phyloP scores from a whole-genome alignment of 2,113 vertebrate genomes.

The Pithys albifrons region DNA sequence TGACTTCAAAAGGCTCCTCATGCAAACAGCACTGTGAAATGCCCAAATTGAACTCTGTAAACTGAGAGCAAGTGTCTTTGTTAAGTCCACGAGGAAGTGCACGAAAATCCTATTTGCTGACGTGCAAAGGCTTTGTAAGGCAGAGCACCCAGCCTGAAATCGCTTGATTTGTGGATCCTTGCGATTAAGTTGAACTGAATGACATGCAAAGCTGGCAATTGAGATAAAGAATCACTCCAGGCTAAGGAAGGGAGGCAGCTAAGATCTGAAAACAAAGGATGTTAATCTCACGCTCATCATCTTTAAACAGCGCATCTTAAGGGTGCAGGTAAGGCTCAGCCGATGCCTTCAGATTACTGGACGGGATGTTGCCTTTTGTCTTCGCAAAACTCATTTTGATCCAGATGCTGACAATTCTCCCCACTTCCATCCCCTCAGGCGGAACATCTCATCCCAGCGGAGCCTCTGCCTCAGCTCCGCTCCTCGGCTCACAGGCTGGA shows the following conservation, averaged over 20 bases:
- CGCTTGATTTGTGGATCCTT: constrained; percentile 64
- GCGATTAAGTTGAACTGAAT: constrained; percentile 65
- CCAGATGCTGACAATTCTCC: neutral
- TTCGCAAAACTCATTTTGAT: constrained; percentile 21
- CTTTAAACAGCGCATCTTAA: neutral
- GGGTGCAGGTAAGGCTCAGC: constrained; percentile 29
- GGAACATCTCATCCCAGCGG: neutral
- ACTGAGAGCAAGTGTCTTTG: constrained; percentile 55
- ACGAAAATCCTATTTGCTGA: constrained; percentile 66
- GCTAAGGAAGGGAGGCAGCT: constrained; percentile 31
- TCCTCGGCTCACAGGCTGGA: neutral
- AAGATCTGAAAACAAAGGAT: constrained; percentile 53
- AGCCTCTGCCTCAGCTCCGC: neutral
- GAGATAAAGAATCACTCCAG: constrained; percentile 66
- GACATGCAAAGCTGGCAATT: constrained; percentile 65
- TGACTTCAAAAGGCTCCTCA: constrained; percentile 27
- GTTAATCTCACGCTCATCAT: constrained; percentile 53
- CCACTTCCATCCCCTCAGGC: neutral
- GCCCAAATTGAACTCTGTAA: constrained; percentile 39
- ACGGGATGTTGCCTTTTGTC: constrained; percentile 14
- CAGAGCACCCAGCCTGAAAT: constrained; percentile 61
- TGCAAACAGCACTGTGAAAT: constrained; percentile 14
- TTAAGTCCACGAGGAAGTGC: constrained; percentile 44
- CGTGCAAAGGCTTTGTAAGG: constrained; percentile 39
- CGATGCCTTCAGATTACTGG: constrained; percentile 8